Base-by-base conservation (phyloP, 2,113 vertebrate species). In the Aspiorhynchus laticeps region DNA sequence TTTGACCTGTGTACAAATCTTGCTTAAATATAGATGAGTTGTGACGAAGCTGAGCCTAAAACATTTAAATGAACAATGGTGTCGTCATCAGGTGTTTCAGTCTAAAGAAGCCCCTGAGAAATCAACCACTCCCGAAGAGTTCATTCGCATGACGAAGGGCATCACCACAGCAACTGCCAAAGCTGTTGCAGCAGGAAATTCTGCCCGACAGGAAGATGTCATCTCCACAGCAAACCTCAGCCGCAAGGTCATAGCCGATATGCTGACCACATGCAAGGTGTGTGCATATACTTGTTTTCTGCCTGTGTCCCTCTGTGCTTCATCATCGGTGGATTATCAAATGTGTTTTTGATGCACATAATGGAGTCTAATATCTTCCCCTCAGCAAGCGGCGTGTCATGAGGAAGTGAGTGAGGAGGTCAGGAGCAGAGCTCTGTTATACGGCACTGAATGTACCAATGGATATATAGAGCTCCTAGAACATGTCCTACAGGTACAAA, bases 151-250 rank as follows among this genome's bases (percentile, higher is more conserved):
- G 97, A 99, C 97, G 24, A 99, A 99, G 94, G 98, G 98, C 87
- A 99, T 99, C 95, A 99, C 98, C 91, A 95, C 95, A 90, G 98
- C 98, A 90, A 99, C 98, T 1, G 97, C 97, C 93, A 99, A 99
- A 93, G 98, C 98, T 0, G 98, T 99, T 84, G 98, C 98, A 5
- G 97, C 98, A 1, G 98, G 98, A 79, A 99, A 99, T 94, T 99
- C 98, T 0, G 96, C 97, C 86, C 94, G 97, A 88, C 98, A 99
- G 94, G 98, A 99, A 83, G 97, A 99, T 3, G 97, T 99, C 89
- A 98, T 99, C 41, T 96, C 97, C 53, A 99, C 97, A 0, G 98
- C 98, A 41, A 99, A 99, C 90, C 95, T 99, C 91, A 99, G 98
- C 95, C 97, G 98, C 92, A 99, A 98, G 92, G 98, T 97, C 12